These are phyloP conservation scores for Sebastes flavidus DNA, from an alignment of 2,797 vertebrate species.

Conservation along the genomic window DNA sequence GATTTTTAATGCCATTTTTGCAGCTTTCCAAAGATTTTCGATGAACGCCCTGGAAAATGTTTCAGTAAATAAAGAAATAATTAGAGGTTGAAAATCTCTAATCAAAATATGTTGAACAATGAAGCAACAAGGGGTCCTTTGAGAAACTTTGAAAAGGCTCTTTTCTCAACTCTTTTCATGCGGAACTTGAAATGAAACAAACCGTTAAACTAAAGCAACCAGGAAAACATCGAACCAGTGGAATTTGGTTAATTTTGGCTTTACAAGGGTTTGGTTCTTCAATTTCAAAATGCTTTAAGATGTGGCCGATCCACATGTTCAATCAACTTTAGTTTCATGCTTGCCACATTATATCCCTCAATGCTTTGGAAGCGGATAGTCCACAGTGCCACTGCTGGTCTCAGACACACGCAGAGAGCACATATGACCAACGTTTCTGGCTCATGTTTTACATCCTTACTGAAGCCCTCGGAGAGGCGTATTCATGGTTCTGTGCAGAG, in stretches of 20 bases:
- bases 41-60: background rate
- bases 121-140: background rate
- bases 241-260: slow-evolving; percentile 37
- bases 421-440: slow-evolving; percentile 20
- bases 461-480: slow-evolving; percentile 45
- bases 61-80: background rate
- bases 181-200: slow-evolving; percentile 33
- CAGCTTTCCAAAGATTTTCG: slow-evolving; percentile 1
- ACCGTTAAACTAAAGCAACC: slow-evolving; percentile 16
- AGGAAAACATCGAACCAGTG: slow-evolving; percentile 14
- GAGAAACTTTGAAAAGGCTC: background rate
- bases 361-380: background rate
- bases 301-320: slow-evolving; percentile 7
- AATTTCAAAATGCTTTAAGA: slow-evolving; percentile 10
- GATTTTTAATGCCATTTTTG: background rate
- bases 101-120: slow-evolving; percentile 9
- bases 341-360: slow-evolving; percentile 2
- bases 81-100: background rate
- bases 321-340: background rate
- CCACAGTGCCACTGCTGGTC: background rate
- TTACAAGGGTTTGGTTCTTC: slow-evolving; percentile 1
- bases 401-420: slow-evolving; percentile 13
- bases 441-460: slow-evolving; percentile 49
- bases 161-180: background rate
- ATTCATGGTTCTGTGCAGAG: slow-evolving; percentile 47